phyloP scores from a whole-genome alignment of 1,140 invertebrate genomes.

The Scaptomyza pallida region DNA sequence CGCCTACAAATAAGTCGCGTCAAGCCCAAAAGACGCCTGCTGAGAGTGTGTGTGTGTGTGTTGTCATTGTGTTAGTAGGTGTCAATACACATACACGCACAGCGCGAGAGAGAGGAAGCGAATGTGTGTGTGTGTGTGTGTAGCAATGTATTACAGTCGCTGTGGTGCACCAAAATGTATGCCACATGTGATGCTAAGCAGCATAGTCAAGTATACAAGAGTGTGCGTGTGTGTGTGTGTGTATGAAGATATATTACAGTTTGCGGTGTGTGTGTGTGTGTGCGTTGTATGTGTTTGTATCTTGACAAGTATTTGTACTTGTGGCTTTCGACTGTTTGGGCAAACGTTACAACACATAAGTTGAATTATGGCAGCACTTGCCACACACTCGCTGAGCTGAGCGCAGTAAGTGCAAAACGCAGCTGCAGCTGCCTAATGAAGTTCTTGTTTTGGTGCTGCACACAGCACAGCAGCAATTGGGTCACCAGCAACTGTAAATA shows the following conservation, averaged over 20 bases:
- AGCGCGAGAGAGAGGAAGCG: too few species aligned
- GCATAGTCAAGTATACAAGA: conserved; percentile 5
- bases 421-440: conserved; percentile 60
- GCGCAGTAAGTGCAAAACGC: conserved; percentile 10
- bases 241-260: conserved; percentile 73
- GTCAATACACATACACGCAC: conserved; percentile 44
- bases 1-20: conserved; percentile 25
- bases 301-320: conserved; percentile 74
- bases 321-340: conserved; percentile 48
- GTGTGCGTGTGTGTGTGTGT: conserved; percentile 15
- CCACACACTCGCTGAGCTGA: conserved; percentile 14
- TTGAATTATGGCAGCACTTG: conserved; percentile 69
- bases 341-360: conserved; percentile 41
- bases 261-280: conserved; percentile 18
- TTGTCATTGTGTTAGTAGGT: conserved; percentile 40
- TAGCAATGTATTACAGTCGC: conserved; percentile 17
- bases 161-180: conserved; percentile 68
- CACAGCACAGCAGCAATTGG: conserved; percentile 46
- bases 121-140: too few species aligned
- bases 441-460: conserved; percentile 35
- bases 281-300: conserved; percentile 22
- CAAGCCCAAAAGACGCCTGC: conserved; percentile 8
- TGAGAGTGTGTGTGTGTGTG: conserved; percentile 5
- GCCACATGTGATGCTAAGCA: conserved; percentile 52
- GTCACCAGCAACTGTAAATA: conserved; percentile 68